These are phyloP conservation scores for Philopotamus ludificatus DNA, from an alignment of 1,140 invertebrate genomes.

Conservation along the genomic window DNA sequence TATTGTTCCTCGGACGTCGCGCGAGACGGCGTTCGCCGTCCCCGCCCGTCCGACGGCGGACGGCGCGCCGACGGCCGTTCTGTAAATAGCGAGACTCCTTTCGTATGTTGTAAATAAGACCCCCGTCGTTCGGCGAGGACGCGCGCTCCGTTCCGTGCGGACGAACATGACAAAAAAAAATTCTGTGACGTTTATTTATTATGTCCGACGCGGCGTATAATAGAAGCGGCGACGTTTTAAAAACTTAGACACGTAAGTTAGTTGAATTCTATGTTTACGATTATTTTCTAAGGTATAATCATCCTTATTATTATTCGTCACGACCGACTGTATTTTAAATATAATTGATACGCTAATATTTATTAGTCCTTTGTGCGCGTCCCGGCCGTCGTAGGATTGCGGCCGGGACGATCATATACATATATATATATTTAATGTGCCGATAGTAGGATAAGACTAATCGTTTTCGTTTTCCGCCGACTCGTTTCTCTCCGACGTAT, in stretches of 20 bases:
- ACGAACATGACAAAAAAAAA: too few species aligned
- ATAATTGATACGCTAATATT: background rate
- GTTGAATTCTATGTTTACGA: constrained; percentile 2
- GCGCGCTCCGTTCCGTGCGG: too few species aligned
- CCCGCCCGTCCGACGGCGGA: background rate
- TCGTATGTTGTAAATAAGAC: background rate
- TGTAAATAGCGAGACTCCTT: background rate
- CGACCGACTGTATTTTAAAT: background rate
- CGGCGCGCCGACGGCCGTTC: too few species aligned
- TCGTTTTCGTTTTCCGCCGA: background rate
- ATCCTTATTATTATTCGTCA: background rate
- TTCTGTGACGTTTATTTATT: constrained; percentile 15
- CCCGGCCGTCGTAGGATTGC: background rate
- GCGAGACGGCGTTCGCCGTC: background rate
- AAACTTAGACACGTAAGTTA: background rate
- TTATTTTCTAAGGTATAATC: background rate
- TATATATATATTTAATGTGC: constrained; percentile 20
- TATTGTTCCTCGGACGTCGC: background rate
- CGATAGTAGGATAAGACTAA: constrained; percentile 17
- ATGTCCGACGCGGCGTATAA: background rate
- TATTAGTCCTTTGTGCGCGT: background rate
- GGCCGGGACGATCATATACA: background rate
- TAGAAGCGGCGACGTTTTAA: background rate
- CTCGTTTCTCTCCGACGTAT: background rate
- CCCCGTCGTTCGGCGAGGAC: background rate